Conservation (phyloP, 2,113 vertebrate species). For the Lagopus muta region DNA sequence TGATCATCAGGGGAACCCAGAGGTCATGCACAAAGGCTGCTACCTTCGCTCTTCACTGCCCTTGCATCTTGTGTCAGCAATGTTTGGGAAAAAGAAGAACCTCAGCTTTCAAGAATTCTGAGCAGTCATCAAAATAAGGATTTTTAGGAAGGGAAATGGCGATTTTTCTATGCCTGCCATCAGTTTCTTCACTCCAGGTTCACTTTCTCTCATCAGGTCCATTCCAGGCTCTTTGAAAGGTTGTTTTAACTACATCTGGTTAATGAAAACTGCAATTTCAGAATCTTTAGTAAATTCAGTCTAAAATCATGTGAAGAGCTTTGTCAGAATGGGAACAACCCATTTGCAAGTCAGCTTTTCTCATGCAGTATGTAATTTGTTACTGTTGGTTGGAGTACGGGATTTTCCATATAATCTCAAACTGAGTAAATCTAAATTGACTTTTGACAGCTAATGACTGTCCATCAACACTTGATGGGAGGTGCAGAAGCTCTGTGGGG, state of each 20-base stretch:
- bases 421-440: neutral
- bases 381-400: neutral
- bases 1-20: neutral
- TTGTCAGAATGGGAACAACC: neutral
- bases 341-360: neutral
- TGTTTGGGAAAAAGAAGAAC: neutral
- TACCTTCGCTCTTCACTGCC: neutral
- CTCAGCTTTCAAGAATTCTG: neutral
- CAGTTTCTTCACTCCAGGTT: neutral
- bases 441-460: neutral
- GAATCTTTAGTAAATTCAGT: neutral
- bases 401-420: neutral
- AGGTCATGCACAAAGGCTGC: neutral
- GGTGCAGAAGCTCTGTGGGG: neutral
- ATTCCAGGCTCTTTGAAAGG: neutral
- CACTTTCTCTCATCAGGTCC: neutral
- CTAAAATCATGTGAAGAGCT: neutral
- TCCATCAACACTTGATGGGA: neutral
- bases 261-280: neutral
- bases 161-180: neutral
- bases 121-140: neutral
- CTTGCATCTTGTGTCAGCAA: neutral
- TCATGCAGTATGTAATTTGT: neutral
- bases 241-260: neutral
- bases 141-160: neutral